phyloP scores from a whole-genome alignment of 2,113 vertebrate genomes.

The Paramisgurnus dabryanus region DNA sequence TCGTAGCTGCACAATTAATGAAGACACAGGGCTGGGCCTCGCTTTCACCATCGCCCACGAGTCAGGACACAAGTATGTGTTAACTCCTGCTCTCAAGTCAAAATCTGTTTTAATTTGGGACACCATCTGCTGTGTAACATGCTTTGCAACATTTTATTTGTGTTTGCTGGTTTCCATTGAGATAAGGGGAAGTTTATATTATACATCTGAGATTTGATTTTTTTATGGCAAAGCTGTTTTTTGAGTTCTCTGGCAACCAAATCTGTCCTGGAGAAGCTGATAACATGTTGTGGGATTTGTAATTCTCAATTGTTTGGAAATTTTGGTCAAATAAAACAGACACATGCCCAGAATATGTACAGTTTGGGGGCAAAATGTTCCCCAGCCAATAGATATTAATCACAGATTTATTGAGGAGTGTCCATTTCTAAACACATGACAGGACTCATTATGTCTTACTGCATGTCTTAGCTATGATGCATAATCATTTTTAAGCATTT shows the following conservation, averaged over 20 bases:
- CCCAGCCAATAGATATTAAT: slow-evolving; percentile 43
- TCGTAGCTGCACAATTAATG: slow-evolving; percentile 97
- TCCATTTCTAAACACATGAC: slow-evolving; percentile 42
- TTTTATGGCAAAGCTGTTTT: slow-evolving; percentile 32
- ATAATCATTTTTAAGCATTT: not conserved
- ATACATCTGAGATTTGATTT: slow-evolving; percentile 48
- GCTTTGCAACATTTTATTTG: slow-evolving; percentile 54
- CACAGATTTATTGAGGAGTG: slow-evolving; percentile 36
- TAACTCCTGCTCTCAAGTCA: not conserved
- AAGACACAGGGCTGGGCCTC: slow-evolving; percentile 94
- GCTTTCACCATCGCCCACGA: slow-evolving; percentile 98
- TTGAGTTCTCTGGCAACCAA: slow-evolving; percentile 43
- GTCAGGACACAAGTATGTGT: slow-evolving; percentile 97
- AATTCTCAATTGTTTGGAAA: slow-evolving; percentile 14
- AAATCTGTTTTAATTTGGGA: slow-evolving; percentile 28
- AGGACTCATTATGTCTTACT: not conserved
- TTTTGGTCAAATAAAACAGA: slow-evolving; percentile 17
- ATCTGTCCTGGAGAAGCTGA: slow-evolving; percentile 26
- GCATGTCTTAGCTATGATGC: not conserved
- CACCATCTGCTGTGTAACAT: slow-evolving; percentile 50
- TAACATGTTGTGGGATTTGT: slow-evolving; percentile 47
- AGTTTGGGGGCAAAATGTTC: slow-evolving; percentile 37
- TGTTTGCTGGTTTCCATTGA: slow-evolving; percentile 60
- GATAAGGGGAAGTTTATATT: slow-evolving; percentile 54
- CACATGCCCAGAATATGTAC: slow-evolving; percentile 30